phyloP scores from a whole-genome alignment of 2,113 vertebrate species.

The Ginglymostoma cirratum region DNA sequence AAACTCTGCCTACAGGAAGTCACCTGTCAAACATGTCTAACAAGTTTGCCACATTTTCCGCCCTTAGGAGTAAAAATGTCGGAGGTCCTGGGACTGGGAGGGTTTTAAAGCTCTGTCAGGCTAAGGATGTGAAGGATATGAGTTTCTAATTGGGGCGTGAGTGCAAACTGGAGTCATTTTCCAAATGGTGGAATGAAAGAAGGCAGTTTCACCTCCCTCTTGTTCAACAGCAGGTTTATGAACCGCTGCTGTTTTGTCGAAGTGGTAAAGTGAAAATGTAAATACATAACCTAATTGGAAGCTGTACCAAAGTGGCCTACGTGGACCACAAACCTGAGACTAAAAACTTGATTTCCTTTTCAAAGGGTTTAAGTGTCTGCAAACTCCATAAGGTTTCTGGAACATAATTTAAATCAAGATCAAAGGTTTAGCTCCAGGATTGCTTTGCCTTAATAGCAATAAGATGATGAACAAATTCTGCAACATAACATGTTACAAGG shows the following conservation, averaged over 20 bases:
- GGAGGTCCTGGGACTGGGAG: background rate
- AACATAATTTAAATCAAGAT: background rate
- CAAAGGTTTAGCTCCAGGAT: background rate
- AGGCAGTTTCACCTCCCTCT: background rate
- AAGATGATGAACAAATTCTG: background rate
- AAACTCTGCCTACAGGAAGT: background rate
- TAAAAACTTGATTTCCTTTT: background rate
- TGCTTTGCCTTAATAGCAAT: background rate
- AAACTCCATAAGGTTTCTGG: background rate
- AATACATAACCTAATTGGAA: background rate
- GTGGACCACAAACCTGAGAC: too few relatives aligned
- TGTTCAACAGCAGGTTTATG: background rate
- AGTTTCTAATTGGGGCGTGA: background rate
- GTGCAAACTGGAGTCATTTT: background rate
- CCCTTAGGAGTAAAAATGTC: background rate
- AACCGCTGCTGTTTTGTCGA: background rate
- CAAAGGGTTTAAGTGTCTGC: background rate
- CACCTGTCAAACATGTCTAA: background rate
- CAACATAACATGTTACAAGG: background rate
- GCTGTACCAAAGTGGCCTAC: background rate
- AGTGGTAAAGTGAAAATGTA: background rate
- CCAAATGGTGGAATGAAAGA: background rate
- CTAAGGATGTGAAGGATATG: background rate
- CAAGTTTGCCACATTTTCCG: background rate
- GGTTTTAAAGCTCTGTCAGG: background rate